These are phyloP conservation scores for Elephas maximus DNA, from an alignment of 2,113 vertebrate species.

Conservation along the genomic window DNA sequence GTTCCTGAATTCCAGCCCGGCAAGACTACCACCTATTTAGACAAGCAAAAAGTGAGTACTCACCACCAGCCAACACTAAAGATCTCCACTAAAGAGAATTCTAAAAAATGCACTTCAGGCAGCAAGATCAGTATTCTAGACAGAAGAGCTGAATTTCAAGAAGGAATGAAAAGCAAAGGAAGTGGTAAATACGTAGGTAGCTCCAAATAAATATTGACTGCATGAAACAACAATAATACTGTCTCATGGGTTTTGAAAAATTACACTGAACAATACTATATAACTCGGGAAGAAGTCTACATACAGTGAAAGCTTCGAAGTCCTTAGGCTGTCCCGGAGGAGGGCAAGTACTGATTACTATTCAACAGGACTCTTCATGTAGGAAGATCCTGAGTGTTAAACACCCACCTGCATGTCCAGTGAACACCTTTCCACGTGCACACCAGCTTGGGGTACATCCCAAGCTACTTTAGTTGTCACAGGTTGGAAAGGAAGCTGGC, in stretches of 20 bases:
- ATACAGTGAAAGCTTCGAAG: too few species aligned
- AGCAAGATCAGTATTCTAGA: neutral
- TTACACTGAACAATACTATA: neutral
- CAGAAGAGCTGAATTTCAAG: neutral
- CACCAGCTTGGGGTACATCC: neutral
- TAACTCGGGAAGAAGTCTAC: too few species aligned
- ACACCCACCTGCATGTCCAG: too few species aligned
- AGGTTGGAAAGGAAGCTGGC: neutral
- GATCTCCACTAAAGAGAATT: neutral
- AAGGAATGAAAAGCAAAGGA: neutral
- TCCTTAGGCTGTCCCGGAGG: neutral
- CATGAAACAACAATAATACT: neutral
- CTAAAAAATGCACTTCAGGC: neutral
- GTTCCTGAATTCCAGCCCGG: neutral
- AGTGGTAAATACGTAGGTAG: rapidly evolving
- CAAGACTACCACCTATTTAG: neutral
- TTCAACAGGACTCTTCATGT: neutral
- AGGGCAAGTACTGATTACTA: neutral
- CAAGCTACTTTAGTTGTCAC: neutral
- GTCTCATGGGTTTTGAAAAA: neutral
- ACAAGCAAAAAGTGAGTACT: neutral
- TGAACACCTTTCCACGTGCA: rapidly evolving
- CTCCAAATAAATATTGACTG: too few species aligned
- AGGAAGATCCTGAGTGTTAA: rapidly evolving
- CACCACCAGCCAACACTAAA: neutral